Evolutionary conservation across 2,113 vertebrate genomes (phyloP).

Genomic region (Synodontis membranacea): DNA sequence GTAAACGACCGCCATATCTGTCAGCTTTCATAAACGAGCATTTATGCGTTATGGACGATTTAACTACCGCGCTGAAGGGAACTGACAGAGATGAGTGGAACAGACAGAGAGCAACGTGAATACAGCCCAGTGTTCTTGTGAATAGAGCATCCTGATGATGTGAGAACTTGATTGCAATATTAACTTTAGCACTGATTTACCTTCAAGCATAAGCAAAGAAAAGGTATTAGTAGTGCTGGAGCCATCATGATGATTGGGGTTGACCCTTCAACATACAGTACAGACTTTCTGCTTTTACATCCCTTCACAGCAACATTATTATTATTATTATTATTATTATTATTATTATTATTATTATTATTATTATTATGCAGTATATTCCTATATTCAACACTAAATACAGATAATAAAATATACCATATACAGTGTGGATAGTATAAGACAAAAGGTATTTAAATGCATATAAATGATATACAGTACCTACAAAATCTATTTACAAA

Average conservation of each 20-base stretch:
- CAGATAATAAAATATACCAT: neutral
- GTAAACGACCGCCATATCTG: constrained; percentile 78
- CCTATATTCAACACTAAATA: neutral
- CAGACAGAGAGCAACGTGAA: constrained; percentile 46
- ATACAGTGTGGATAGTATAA: neutral
- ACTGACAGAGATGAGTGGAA: constrained; percentile 71
- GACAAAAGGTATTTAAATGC: neutral
- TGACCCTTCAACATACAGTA: neutral
- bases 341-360: too few species aligned
- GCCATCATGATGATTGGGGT: neutral
- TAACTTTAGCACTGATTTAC: constrained; percentile 8
- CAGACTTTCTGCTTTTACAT: neutral
- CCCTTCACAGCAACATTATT: neutral
- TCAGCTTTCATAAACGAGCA: constrained; percentile 80
- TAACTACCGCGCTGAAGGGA: constrained; percentile 74
- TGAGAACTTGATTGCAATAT: constrained; percentile 25
- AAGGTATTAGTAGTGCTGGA: neutral
- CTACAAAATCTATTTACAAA: neutral
- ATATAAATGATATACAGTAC: neutral
- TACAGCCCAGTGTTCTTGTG: constrained; percentile 16
- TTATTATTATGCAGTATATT: neutral
- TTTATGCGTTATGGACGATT: constrained; percentile 79
- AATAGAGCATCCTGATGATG: constrained; percentile 31
- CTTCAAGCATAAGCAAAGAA: neutral
- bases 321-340: neutral